Conservation (phyloP, 2,113 vertebrate genomes). For the Amphiprion ocellaris region DNA sequence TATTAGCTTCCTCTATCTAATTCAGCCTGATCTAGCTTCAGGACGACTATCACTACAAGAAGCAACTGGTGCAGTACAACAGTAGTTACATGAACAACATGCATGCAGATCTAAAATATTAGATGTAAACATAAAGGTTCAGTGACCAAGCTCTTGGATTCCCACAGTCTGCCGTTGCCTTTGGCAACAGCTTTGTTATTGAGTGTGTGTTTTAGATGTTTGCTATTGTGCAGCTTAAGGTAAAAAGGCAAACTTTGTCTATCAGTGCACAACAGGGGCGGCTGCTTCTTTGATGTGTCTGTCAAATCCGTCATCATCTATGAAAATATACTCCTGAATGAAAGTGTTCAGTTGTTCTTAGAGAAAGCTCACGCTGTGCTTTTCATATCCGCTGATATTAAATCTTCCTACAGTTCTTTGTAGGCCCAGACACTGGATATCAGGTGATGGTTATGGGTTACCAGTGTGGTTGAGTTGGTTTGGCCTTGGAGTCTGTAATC, state of each 20-base stretch:
- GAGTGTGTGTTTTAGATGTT: slow-evolving; percentile 14
- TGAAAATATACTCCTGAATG: slow-evolving; percentile 11
- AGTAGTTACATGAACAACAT: background rate
- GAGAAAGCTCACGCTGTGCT: background rate
- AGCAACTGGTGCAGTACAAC: background rate
- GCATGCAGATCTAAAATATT: background rate
- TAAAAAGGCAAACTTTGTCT: background rate
- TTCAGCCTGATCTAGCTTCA: background rate
- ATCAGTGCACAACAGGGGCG: background rate
- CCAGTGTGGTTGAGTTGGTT: background rate
- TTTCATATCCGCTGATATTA: background rate
- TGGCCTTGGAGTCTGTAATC: slow-evolving; percentile 8
- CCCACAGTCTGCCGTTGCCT: slow-evolving; percentile 26
- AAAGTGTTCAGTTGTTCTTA: slow-evolving; percentile 10
- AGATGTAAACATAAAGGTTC: slow-evolving; percentile 12
- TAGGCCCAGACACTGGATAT: background rate
- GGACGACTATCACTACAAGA: background rate
- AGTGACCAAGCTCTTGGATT: slow-evolving; percentile 8
- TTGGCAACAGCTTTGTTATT: slow-evolving; percentile 13
- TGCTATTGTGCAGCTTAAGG: slow-evolving; percentile 10
- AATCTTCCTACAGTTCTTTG: background rate
- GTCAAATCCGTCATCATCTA: slow-evolving; percentile 14
- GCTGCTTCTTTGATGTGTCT: slow-evolving; percentile 22
- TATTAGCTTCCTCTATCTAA: background rate
- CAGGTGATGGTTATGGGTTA: background rate